Percentiles rank a stretch among this genome's conserved stretches.
phyloP scores from a whole-genome alignment of 2,113 vertebrate species.

The Xenopus tropicalis region UCB_Xtro_10.0 CM004444.2:156127501-156128000 shows the following conservation, averaged over 20 bases:
- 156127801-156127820: slow-evolving; percentile 22
- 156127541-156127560: no score
- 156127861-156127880: slow-evolving; percentile 25
- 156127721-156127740: background rate
- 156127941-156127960: slow-evolving; percentile 29
- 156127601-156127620: background rate
- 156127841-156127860: slow-evolving; percentile 31
- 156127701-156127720: background rate
- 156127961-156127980: slow-evolving; percentile 21
- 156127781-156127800: background rate
- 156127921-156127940: slow-evolving; percentile 28
- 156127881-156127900: slow-evolving; percentile 30
- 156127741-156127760: background rate
- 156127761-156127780: slow-evolving; percentile 11
- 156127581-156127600: no score
- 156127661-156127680: background rate
- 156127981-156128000: background rate
- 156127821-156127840: slow-evolving; percentile 30
- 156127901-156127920: slow-evolving; percentile 23
- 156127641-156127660: background rate
- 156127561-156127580: no score
- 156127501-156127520: no score
- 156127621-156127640: background rate
- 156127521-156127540: no score
- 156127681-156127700: background rate